phyloP scores from a whole-genome alignment of 2,888 invertebrate genomes.

The Trissoscelio sp. region DNA sequence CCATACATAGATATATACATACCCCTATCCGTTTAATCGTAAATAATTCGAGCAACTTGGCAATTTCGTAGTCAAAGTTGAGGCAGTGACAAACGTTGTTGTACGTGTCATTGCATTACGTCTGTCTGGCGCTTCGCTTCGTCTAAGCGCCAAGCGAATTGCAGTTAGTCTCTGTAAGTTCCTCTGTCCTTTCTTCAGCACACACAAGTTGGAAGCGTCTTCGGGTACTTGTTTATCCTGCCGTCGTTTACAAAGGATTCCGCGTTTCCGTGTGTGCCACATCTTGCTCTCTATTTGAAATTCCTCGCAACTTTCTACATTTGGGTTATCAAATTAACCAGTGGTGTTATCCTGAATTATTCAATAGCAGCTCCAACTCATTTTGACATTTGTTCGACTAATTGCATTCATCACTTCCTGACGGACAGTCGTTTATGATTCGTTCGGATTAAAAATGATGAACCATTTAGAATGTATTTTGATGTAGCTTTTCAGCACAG shows the following conservation, averaged over 20 bases:
- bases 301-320: slow-evolving; percentile 57
- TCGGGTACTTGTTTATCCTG: slow-evolving; percentile 55
- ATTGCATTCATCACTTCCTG: slow-evolving; percentile 17
- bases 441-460: slow-evolving; percentile 8
- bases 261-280: slow-evolving; percentile 36
- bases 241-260: slow-evolving; percentile 58
- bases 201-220: slow-evolving; percentile 50
- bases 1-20: no score
- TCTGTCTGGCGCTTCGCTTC: slow-evolving; percentile 36
- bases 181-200: slow-evolving; percentile 44
- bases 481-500: background rate
- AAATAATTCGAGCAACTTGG: slow-evolving; percentile 58
- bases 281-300: slow-evolving; percentile 40
- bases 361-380: slow-evolving; percentile 38
- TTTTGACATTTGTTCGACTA: slow-evolving; percentile 47
- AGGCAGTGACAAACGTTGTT: slow-evolving; percentile 62
- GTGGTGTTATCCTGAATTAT: slow-evolving; percentile 52
- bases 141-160: slow-evolving; percentile 49
- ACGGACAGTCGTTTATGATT: slow-evolving; percentile 7
- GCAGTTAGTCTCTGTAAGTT: slow-evolving; percentile 52
- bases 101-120: slow-evolving; percentile 64
- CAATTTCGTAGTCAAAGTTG: slow-evolving; percentile 60
- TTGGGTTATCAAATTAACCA: slow-evolving; percentile 58
- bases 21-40: slow-evolving; percentile 22
- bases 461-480: background rate